Evolutionary conservation across 2,797 vertebrate species (phyloP).

Genomic region (Alcedo quadribrachys): DNA sequence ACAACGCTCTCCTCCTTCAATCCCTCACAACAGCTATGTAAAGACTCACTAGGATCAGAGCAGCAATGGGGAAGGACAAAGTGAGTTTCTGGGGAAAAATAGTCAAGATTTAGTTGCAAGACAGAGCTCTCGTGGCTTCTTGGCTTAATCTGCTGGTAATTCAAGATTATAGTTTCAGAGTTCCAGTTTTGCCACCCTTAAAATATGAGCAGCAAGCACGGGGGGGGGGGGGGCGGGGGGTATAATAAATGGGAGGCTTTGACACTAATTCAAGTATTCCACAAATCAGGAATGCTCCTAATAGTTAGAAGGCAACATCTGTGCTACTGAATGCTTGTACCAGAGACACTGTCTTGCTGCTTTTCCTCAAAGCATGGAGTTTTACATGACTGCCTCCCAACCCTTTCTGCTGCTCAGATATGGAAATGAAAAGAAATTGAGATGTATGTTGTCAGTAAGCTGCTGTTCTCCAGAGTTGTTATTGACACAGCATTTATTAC

Average conservation of each 20-base stretch:
- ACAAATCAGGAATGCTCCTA: not conserved
- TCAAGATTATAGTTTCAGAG: not conserved
- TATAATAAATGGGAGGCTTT: not conserved
- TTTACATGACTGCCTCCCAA: not conserved
- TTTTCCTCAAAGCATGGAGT: not conserved
- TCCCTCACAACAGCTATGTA: not conserved
- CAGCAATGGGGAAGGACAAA: not conserved
- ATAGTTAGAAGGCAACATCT: not conserved
- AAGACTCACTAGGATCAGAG: not conserved
- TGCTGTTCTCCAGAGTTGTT: not conserved
- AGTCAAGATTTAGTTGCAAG: not conserved
- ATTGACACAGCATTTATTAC: not conserved
- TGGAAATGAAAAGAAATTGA: not conserved
- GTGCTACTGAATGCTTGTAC: not conserved
- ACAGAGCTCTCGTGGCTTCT: not conserved
- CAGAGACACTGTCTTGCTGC: not conserved
- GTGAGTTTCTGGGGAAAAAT: not conserved
- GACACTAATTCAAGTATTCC: not conserved
- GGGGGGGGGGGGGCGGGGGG: fast-evolving
- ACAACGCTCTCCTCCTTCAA: not conserved
- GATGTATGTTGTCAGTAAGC: not conserved
- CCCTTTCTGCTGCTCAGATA: not conserved
- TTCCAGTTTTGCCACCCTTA: not conserved
- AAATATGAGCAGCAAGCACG: fast-evolving
- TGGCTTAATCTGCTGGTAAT: not conserved